Evolutionary conservation across 2,113 vertebrate genomes (phyloP).

Genomic region (Cathartes aura): DNA sequence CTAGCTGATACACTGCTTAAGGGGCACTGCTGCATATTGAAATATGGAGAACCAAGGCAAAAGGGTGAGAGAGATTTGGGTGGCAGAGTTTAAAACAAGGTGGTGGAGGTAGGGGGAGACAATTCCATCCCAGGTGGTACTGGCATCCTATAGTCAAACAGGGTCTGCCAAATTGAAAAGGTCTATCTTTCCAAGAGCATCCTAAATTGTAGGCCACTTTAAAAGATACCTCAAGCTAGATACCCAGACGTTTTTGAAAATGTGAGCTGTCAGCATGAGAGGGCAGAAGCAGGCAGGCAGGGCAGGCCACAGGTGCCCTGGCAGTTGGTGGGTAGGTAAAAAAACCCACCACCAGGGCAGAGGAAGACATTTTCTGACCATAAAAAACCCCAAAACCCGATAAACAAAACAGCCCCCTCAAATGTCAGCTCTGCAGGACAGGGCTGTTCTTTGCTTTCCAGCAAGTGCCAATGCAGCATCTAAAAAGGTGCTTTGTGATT

Average conservation of each 20-base stretch:
- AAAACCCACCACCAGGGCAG: not conserved
- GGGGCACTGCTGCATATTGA: not conserved
- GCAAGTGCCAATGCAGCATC: not conserved
- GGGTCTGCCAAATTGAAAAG: not conserved
- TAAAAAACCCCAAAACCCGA: not conserved
- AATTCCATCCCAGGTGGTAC: not conserved
- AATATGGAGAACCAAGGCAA: not conserved
- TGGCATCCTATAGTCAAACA: not conserved
- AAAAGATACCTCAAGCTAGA: not conserved
- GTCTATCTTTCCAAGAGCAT: not conserved
- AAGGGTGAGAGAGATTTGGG: not conserved
- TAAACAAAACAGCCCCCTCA: not conserved
- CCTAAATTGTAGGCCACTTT: not conserved
- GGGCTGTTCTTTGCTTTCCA: not conserved
- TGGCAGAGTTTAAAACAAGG: not conserved
- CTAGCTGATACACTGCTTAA: not conserved
- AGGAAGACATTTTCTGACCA: not conserved
- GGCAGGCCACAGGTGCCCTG: too few species aligned
- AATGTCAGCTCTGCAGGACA: not conserved
- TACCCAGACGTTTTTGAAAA: not conserved
- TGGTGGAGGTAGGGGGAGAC: not conserved
- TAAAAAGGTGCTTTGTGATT: not conserved
- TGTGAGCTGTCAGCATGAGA: not conserved
- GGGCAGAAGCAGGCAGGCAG: not conserved
- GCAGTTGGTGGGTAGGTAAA: not conserved